These are phyloP conservation scores for Cosmia pyralina DNA, from an alignment of 2,888 invertebrate genomes.

Conservation along the genomic window DNA sequence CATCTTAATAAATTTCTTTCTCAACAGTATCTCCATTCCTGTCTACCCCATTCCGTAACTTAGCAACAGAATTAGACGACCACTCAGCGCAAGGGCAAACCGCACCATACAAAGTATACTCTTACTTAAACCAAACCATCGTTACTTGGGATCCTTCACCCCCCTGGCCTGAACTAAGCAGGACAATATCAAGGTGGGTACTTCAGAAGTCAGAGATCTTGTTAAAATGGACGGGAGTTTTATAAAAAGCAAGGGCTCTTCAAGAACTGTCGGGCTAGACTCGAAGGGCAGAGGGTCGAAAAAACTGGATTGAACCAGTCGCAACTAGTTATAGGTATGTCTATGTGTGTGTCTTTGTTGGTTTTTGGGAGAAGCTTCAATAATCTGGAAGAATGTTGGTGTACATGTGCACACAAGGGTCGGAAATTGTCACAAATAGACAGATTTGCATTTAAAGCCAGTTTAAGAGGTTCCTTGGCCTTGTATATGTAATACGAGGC, in stretches of 20 bases:
- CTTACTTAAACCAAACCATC: slow-evolving; percentile 61
- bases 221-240: slow-evolving; percentile 73
- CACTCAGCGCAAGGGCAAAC: slow-evolving; percentile 67
- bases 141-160: slow-evolving; percentile 30
- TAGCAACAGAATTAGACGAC: slow-evolving; percentile 69
- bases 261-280: slow-evolving; percentile 83
- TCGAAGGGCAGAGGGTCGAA: slow-evolving; percentile 86
- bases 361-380: neutral
- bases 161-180: neutral
- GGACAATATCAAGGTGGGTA: neutral
- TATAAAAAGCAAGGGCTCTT: slow-evolving; percentile 84
- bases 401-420: neutral
- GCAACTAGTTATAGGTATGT: slow-evolving; percentile 44
- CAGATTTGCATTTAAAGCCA: neutral
- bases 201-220: slow-evolving; percentile 65
- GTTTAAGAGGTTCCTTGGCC: neutral
- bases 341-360: slow-evolving; percentile 23
- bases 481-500: no score
- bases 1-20: slow-evolving; percentile 2
- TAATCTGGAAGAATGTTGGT: neutral
- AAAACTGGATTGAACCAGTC: slow-evolving; percentile 78
- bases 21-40: slow-evolving; percentile 24
- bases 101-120: slow-evolving; percentile 70
- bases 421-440: neutral
- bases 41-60: slow-evolving; percentile 52